Conservation (phyloP, 2,797 vertebrate genomes). For the Phalanger gymnotis region DNA sequence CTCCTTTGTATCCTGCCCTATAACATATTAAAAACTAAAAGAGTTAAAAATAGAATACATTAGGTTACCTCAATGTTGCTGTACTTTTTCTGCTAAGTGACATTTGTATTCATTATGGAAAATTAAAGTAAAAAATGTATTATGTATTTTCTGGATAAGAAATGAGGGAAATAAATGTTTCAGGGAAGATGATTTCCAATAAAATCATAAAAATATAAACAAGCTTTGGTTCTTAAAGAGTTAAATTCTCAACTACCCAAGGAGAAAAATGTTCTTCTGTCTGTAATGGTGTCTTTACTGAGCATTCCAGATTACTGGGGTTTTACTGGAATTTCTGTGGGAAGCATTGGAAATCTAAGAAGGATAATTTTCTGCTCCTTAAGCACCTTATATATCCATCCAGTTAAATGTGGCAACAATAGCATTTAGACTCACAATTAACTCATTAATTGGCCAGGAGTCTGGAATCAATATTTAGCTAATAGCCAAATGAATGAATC, state of each 20-base stretch:
- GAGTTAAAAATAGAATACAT: background rate
- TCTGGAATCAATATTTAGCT: constrained; percentile 63
- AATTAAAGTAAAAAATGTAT: background rate
- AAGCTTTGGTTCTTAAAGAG: background rate
- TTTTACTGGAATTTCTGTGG: background rate
- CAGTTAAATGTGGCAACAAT: constrained; percentile 12
- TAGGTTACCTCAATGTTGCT: background rate
- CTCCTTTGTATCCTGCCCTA: background rate
- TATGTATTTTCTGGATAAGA: background rate
- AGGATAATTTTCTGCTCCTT: background rate
- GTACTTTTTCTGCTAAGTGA: background rate
- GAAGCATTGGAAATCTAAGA: background rate
- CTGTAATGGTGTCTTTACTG: background rate
- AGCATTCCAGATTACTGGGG: background rate
- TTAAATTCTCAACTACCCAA: background rate
- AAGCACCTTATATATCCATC: background rate
- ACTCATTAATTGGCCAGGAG: constrained; percentile 6
- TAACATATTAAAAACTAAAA: background rate
- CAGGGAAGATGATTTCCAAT: background rate
- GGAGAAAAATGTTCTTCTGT: background rate
- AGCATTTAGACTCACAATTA: background rate
- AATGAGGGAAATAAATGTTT: background rate
- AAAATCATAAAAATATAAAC: background rate
- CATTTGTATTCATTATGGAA: background rate
- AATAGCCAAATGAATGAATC: constrained; percentile 69